Evolutionary conservation across 2,113 vertebrate species (phyloP), one percentile per base, ranked within the genome.

Genomic region (Clinocottus analis): DNA sequence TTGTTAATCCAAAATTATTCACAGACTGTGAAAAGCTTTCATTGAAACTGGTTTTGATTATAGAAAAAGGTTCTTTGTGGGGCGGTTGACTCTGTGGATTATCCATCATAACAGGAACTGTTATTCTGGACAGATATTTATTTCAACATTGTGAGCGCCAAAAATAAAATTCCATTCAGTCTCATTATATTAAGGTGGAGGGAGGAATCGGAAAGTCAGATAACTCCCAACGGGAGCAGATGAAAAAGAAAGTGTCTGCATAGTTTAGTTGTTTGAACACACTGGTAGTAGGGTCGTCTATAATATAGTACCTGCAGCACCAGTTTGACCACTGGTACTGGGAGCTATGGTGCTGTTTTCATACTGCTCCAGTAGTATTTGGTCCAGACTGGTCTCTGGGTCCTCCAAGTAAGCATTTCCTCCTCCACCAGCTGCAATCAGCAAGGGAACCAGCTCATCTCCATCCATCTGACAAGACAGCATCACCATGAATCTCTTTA

Each of bases 361-460:
- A 82, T 95, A 97, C 82, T 96, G 94, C 81, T 97, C 96, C 88
- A 95, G 37, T 0, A 89, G 85, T 11, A 80, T 63, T 0, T 91
- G 89, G 23, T 96, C 95, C 85, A 90, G 72, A 43, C 88, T 93
- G 66, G 69, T 87, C 75, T 95, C 94, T 6, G 87, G 94, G 81
- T 95, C 90, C 85, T 97, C 96, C 91, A 96, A 74, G 90, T 97
- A 98, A 39, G 96, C 96, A 61, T 96, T 97, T 55, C 97, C 97
- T 88, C 97, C 97, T 63, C 96, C 97, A 21, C 97, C 96, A 58
- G 97, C 97, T 12, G 96, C 97, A 72, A 97, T 95, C 91, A 96
- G 93, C 93, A 96, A 92, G 43, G 96, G 97, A 89, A 97, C 93
- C 71, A 92, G 92, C 85, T 94, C 90, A 1, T 92, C 94, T 2